These are phyloP conservation scores for Micromys minutus DNA, from an alignment of 2,113 vertebrate species.

Conservation along the genomic window DNA sequence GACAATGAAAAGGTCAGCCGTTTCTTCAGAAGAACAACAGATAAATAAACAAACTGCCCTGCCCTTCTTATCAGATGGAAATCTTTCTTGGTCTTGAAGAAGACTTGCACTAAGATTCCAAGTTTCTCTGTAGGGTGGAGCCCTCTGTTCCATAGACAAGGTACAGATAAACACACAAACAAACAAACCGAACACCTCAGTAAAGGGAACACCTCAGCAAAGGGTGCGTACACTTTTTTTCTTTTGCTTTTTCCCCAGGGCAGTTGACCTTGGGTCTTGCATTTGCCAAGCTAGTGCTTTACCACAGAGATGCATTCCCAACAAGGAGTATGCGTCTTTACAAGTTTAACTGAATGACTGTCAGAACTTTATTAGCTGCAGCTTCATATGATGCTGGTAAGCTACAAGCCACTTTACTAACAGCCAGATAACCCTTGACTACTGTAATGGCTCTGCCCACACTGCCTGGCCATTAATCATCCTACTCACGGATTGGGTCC, in stretches of 20 bases:
- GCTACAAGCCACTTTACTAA: too few species aligned
- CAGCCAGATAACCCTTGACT: too few species aligned
- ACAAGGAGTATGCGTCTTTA: neutral
- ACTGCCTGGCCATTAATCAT: neutral
- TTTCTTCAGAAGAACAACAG: neutral
- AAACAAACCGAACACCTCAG: neutral
- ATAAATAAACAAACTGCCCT: neutral
- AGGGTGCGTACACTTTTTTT: neutral
- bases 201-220: conserved; percentile 5
- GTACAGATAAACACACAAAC: too few species aligned
- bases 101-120: neutral
- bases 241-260: neutral
- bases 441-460: neutral
- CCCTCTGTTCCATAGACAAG: neutral
- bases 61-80: neutral
- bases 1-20: neutral
- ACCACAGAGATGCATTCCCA: neutral
- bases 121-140: neutral
- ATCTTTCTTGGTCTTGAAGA: conserved; percentile 17
- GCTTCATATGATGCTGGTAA: neutral
- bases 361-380: neutral
- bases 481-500: neutral
- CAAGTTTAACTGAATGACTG: neutral
- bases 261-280: too few species aligned
- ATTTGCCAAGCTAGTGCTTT: neutral